Conservation (phyloP, 2,888 invertebrate genomes). For the Lucinisca nassula region DNA sequence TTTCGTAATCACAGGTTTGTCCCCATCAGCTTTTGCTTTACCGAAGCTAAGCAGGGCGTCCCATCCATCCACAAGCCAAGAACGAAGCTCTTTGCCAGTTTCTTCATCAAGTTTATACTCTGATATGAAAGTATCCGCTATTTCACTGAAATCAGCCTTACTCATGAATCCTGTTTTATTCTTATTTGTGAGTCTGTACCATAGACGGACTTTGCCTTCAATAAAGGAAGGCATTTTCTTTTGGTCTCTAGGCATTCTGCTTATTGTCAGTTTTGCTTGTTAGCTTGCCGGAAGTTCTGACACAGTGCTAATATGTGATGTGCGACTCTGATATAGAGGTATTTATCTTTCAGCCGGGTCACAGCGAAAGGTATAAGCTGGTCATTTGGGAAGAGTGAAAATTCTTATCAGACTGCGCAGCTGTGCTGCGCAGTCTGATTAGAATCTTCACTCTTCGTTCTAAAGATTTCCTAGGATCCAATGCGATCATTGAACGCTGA, state of each 20-base stretch:
- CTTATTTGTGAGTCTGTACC: constrained; percentile 80
- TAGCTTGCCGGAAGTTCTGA: background rate
- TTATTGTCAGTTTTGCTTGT: no score
- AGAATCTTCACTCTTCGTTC: no score
- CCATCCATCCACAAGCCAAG: constrained; percentile 79
- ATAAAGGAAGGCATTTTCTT: constrained; percentile 48
- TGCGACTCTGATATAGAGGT: background rate
- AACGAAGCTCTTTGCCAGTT: constrained; percentile 66
- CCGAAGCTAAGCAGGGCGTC: constrained; percentile 53
- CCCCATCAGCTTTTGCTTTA: background rate
- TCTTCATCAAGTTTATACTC: constrained; percentile 71
- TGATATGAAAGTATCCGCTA: constrained; percentile 72
- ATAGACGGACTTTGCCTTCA: constrained; percentile 72
- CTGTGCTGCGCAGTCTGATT: no score
- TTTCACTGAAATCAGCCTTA: constrained; percentile 71
- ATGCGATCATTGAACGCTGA: no score
- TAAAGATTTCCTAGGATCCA: no score
- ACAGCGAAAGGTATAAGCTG: background rate
- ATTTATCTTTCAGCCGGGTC: background rate
- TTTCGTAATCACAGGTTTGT: constrained; percentile 15
- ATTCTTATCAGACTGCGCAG: no score
- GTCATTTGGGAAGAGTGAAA: no score
- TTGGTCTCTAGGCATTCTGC: background rate
- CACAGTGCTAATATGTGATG: background rate
- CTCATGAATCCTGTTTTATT: constrained; percentile 74